phyloP scores from a whole-genome alignment of 2,113 vertebrate species.

The Acinonyx jubatus region DNA sequence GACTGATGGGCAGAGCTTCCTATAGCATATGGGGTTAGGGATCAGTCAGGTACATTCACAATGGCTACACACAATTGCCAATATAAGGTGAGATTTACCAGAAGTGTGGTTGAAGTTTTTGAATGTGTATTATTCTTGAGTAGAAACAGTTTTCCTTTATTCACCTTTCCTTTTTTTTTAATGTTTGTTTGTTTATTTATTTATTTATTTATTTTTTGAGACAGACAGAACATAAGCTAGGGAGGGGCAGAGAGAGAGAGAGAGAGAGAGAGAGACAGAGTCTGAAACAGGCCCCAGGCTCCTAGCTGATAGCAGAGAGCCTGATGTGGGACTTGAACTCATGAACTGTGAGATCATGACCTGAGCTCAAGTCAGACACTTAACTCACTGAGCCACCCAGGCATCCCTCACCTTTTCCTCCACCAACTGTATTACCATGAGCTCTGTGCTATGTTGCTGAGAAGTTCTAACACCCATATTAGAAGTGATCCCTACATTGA shows the following conservation, averaged over 20 bases:
- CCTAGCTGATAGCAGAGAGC: too few relatives aligned
- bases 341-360: too few relatives aligned
- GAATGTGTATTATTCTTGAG: neutral
- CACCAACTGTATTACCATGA: neutral
- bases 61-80: neutral
- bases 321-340: too few relatives aligned
- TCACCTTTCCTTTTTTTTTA: neutral
- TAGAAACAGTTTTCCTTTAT: neutral
- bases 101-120: neutral
- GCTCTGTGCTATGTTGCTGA: neutral
- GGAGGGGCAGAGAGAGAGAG: too few relatives aligned
- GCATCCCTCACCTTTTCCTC: neutral
- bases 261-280: too few relatives aligned
- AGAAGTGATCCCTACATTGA: neutral
- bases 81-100: neutral
- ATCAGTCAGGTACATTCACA: neutral
- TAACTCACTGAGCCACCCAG: too few relatives aligned
- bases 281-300: too few relatives aligned
- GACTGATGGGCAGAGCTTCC: neutral
- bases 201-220: too few relatives aligned
- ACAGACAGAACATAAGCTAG: too few relatives aligned
- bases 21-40: neutral
- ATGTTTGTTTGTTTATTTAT: too few relatives aligned
- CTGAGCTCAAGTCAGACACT: too few relatives aligned
- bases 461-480: neutral